These are phyloP conservation scores for Halictus ligatus DNA, from an alignment of 2,888 invertebrate genomes.

Conservation along the genomic window DNA sequence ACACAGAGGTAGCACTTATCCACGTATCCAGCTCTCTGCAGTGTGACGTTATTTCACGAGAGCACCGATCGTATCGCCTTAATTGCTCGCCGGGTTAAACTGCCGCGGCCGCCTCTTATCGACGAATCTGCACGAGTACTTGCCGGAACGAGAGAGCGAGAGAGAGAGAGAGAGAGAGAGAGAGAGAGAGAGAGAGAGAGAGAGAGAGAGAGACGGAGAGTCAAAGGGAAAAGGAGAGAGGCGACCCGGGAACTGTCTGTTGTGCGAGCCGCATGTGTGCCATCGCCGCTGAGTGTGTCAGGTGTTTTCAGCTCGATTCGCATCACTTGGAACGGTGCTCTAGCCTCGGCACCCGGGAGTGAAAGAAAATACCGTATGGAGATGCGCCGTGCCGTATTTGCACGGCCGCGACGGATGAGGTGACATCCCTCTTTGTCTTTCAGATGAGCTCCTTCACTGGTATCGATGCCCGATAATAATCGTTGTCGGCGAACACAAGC, in stretches of 20 bases:
- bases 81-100: constrained; percentile 82
- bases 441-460: constrained; percentile 6
- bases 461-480: neutral
- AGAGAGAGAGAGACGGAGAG: constrained; percentile 7
- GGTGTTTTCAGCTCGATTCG: constrained; percentile 67
- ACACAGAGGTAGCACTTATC: constrained; percentile 65
- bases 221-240: neutral
- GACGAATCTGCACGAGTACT: constrained; percentile 76
- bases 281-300: constrained; percentile 53
- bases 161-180: constrained; percentile 23
- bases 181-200: constrained; percentile 17
- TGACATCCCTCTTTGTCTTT: constrained; percentile 35
- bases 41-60: constrained; percentile 80
- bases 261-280: constrained; percentile 35
- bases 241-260: constrained; percentile 28
- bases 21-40: constrained; percentile 65
- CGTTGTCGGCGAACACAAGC: neutral
- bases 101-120: constrained; percentile 79
- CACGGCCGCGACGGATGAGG: constrained; percentile 3
- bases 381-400: constrained; percentile 14
- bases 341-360: constrained; percentile 24
- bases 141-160: constrained; percentile 64
- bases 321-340: constrained; percentile 51
- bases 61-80: constrained; percentile 80
- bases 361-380: constrained; percentile 53